Percentiles rank a stretch among this genome's conserved stretches.
Evolutionary conservation across 2,797 vertebrate genomes (phyloP).

Genomic region (Apodemus agrarius): DNA sequence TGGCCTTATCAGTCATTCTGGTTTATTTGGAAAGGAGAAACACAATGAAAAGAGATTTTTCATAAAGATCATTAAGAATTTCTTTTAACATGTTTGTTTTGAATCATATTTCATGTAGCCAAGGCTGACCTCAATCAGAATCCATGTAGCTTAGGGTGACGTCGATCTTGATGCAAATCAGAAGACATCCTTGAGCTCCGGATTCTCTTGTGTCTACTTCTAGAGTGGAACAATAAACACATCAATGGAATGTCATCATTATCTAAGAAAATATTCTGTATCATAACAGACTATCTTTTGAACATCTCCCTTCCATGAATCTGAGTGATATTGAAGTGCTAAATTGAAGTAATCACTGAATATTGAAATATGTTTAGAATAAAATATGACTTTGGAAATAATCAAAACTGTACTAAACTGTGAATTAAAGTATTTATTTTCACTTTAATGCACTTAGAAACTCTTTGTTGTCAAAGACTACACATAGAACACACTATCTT

Average conservation of each 20-base stretch:
- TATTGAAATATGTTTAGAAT: background rate
- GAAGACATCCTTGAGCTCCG: background rate
- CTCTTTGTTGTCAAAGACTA: background rate
- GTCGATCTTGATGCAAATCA: background rate
- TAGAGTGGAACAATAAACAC: background rate
- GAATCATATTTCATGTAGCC: background rate
- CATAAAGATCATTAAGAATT: background rate
- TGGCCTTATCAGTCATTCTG: background rate
- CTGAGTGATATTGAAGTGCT: background rate
- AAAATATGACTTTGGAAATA: background rate
- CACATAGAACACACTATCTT: background rate
- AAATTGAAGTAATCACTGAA: background rate
- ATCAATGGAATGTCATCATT: background rate
- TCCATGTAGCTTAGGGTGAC: background rate
- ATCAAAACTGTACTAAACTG: background rate
- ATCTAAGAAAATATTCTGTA: background rate
- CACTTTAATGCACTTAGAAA: background rate
- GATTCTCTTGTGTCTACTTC: background rate
- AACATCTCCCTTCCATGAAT: background rate
- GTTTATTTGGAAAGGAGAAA: conserved; percentile 13
- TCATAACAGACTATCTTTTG: background rate
- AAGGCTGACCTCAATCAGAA: background rate
- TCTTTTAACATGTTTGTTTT: background rate
- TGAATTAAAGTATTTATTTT: background rate
- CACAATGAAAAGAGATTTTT: background rate